Percentiles rank a stretch among this genome's conserved stretches.
phyloP scores from a whole-genome alignment of 1,140 invertebrate species.

The Dendroctonus valens region DNA sequence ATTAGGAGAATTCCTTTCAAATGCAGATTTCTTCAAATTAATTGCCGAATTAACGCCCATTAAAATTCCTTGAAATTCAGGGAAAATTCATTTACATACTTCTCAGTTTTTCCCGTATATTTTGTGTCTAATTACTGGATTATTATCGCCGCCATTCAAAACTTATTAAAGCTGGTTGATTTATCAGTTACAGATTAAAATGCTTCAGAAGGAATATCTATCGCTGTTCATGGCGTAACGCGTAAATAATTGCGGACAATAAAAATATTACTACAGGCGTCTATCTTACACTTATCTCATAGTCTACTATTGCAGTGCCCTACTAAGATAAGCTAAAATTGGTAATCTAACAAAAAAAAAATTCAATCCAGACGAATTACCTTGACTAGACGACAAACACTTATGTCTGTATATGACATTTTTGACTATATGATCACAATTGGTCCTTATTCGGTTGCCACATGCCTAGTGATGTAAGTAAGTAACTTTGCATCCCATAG shows the following conservation, averaged over 20 bases:
- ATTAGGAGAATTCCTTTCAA: constrained; percentile 6
- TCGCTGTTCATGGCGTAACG: constrained; percentile 7
- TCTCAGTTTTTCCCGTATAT: constrained; percentile 2
- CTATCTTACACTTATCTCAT: constrained; percentile 15
- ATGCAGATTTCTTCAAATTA: constrained; percentile 21
- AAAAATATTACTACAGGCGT: constrained; percentile 8
- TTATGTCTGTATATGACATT: no score
- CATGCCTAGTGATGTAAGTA: no score
- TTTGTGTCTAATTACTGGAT: background rate
- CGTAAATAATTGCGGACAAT: constrained; percentile 6
- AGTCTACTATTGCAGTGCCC: constrained; percentile 12
- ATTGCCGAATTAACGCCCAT: constrained; percentile 20
- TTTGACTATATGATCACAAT: no score
- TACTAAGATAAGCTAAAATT: constrained; percentile 12
- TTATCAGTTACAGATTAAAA: constrained; percentile 13
- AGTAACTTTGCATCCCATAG: no score
- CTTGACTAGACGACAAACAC: background rate
- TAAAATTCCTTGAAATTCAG: constrained; percentile 17
- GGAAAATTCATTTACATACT: constrained; percentile 7
- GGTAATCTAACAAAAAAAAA: background rate
- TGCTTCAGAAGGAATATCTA: constrained; percentile 3
- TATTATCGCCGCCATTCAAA: constrained; percentile 5
- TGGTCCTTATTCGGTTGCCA: no score
- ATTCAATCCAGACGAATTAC: constrained; percentile 2
- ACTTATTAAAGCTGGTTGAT: constrained; percentile 16